These are phyloP conservation scores for Coptotermes formosanus DNA, from an alignment of 1,140 invertebrate species.

Conservation along the genomic window DNA sequence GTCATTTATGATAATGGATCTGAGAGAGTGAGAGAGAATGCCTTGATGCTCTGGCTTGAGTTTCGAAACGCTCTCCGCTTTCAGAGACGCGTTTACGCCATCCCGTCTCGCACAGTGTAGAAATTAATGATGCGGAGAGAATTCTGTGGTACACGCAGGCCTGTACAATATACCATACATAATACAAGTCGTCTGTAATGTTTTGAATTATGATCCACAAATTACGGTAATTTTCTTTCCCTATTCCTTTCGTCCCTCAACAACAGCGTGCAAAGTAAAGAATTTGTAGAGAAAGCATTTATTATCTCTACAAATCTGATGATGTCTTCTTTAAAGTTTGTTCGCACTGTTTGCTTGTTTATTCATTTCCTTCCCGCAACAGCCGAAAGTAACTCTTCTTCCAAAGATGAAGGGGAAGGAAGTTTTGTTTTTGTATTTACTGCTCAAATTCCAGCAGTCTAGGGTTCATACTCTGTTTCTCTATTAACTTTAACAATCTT, in stretches of 20 bases:
- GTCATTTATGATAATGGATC: not conserved
- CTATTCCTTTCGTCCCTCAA: not conserved
- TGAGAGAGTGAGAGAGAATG: not conserved
- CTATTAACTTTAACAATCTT: not conserved
- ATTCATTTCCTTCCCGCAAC: not conserved
- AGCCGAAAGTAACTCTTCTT: not conserved
- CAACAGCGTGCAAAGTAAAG: not conserved
- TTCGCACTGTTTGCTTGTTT: not conserved
- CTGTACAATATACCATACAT: not conserved
- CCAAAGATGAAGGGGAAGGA: not conserved
- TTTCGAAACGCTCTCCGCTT: not conserved
- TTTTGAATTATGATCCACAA: not conserved
- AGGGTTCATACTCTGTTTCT: not conserved
- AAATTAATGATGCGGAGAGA: not conserved
- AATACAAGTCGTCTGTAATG: not conserved
- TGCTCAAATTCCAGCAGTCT: not conserved
- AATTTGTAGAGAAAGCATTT: not conserved
- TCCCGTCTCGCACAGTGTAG: not conserved
- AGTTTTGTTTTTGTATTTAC: not conserved
- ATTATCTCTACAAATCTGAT: slow-evolving; percentile 2
- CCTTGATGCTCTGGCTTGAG: not conserved
- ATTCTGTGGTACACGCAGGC: not conserved
- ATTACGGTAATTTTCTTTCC: not conserved
- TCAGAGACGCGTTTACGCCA: not conserved
- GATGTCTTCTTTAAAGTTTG: not conserved